Conservation (phyloP, 2,888 invertebrate genomes). For the Quadroppia sp. region DNA sequence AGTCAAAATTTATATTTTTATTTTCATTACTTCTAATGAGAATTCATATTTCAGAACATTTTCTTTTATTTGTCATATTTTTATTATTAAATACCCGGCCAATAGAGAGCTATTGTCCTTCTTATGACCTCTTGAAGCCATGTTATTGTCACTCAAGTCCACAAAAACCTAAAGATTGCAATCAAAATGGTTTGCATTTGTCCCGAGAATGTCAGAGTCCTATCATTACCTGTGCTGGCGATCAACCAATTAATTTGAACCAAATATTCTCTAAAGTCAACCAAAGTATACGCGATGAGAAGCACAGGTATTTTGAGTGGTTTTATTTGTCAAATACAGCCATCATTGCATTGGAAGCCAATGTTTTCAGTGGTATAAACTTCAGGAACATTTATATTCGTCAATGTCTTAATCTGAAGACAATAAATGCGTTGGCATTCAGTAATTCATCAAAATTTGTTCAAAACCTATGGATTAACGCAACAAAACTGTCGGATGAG, state of each 20-base stretch:
- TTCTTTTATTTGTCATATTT: neutral
- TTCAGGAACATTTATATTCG: constrained; percentile 40
- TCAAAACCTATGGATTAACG: constrained; percentile 33
- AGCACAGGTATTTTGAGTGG: constrained; percentile 26
- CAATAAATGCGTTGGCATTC: constrained; percentile 12
- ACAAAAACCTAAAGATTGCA: neutral
- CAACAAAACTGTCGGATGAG: constrained; percentile 30
- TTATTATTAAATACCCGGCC: neutral
- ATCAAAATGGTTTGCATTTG: neutral
- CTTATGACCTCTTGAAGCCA: constrained; percentile 35
- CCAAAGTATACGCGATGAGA: neutral
- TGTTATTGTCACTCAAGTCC: constrained; percentile 39
- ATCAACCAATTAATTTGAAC: constrained; percentile 18
- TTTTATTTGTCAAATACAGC: constrained; percentile 37
- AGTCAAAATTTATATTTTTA: too few relatives aligned
- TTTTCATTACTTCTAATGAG: neutral
- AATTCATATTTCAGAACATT: neutral
- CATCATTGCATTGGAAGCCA: constrained; percentile 12
- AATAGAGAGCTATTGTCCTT: constrained; percentile 17
- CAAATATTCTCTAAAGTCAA: neutral
- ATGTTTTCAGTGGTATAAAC: neutral
- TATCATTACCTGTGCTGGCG: constrained; percentile 22
- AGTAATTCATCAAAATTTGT: neutral
- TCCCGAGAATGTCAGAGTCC: constrained; percentile 1
- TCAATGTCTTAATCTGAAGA: constrained; percentile 8